Evolutionary conservation across 2,113 vertebrate genomes (phyloP).

Genomic region (Syngnathus typhle): DNA sequence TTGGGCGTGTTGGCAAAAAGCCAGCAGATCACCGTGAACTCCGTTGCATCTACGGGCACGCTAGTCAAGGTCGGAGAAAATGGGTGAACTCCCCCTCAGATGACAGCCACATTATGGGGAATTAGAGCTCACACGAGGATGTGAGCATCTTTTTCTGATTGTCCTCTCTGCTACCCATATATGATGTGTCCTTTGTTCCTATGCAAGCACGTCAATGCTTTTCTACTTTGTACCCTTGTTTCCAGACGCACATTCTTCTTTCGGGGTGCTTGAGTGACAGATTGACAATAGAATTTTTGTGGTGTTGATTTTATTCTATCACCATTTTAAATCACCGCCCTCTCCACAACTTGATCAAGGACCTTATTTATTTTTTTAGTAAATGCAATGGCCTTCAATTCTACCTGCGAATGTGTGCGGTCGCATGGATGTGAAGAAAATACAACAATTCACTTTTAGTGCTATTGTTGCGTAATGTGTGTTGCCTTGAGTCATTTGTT

Average conservation of each 20-base stretch:
- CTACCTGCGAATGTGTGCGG: not conserved
- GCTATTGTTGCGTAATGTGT: constrained; percentile 24
- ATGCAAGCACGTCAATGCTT: not conserved
- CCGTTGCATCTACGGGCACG: constrained; percentile 39
- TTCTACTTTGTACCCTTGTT: constrained; percentile 4
- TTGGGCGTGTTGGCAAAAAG: constrained; percentile 32
- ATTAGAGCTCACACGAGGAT: constrained; percentile 61
- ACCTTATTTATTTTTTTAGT: constrained; percentile 2
- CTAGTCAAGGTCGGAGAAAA: constrained; percentile 64
- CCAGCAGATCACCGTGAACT: constrained; percentile 48
- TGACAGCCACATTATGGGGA: constrained; percentile 59
- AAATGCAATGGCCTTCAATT: constrained; percentile 11
- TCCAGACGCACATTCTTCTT: constrained; percentile 4
- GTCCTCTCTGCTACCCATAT: constrained; percentile 20
- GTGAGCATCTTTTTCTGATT: constrained; percentile 44
- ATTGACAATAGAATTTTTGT: constrained; percentile 10
- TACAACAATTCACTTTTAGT: constrained; percentile 2
- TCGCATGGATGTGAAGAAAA: constrained; percentile 13
- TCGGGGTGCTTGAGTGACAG: constrained; percentile 18
- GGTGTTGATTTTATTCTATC: constrained; percentile 14
- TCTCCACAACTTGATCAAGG: constrained; percentile 1
- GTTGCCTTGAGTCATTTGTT: constrained; percentile 32
- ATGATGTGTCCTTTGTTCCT: constrained; percentile 2
- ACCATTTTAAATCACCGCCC: constrained; percentile 6
- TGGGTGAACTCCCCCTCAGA: constrained; percentile 64